Evolutionary conservation across 2,797 vertebrate genomes (phyloP).

Genomic region (Sandelia bainsii): DNA sequence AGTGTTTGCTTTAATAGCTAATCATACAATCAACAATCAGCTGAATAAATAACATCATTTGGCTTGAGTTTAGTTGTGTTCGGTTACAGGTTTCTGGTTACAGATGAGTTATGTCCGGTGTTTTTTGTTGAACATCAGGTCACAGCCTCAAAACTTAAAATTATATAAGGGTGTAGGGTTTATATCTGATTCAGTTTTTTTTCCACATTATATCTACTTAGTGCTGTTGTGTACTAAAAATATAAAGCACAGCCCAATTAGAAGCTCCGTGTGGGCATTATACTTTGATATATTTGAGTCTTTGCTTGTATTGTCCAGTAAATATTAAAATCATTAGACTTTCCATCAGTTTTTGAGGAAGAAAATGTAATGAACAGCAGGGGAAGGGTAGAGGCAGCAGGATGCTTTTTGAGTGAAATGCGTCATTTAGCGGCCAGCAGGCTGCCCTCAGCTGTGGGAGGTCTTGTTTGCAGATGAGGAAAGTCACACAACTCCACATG

Average conservation of each 20-base stretch:
- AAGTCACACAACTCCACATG: conserved; percentile 31
- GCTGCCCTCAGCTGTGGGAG: conserved; percentile 58
- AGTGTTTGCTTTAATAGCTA: neutral
- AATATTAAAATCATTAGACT: conserved; percentile 42
- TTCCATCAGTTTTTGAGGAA: conserved; percentile 26
- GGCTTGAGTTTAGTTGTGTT: neutral
- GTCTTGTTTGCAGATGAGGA: conserved; percentile 48
- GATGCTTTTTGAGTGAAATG: conserved; percentile 54
- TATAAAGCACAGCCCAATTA: neutral
- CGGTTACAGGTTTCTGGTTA: neutral
- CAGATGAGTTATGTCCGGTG: neutral
- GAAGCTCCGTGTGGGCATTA: neutral
- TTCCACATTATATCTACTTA: neutral
- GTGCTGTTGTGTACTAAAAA: neutral
- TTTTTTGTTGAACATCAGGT: neutral
- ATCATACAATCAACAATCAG: neutral
- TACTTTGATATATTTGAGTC: neutral
- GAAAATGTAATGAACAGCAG: conserved; percentile 46
- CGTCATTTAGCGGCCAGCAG: conserved; percentile 51
- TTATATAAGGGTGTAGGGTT: neutral
- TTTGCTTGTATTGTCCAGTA: conserved; percentile 18
- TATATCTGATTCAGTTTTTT: neutral
- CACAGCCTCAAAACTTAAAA: neutral
- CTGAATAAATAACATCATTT: neutral
- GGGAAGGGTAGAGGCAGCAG: conserved; percentile 35